A percentile compares a stretch with the other conserved stretches of the same genome.
These are phyloP conservation scores for Mus spretus DNA, from an alignment of 2,797 vertebrate species.

Conservation along the genomic window DNA sequence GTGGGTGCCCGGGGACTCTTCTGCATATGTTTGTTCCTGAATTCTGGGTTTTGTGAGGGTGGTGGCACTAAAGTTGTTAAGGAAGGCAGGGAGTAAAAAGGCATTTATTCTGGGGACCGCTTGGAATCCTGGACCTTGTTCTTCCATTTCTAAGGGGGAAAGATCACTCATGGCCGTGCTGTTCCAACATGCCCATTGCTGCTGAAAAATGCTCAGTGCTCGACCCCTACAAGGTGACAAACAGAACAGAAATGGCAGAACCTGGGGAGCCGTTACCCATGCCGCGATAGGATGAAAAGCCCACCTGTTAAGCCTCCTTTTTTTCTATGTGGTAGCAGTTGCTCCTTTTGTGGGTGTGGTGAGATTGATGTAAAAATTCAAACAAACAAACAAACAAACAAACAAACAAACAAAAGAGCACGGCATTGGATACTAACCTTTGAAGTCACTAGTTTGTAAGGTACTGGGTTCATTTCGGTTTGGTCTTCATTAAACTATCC, in stretches of 20 bases:
- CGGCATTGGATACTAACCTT: background rate
- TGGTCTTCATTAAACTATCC: conserved; percentile 22
- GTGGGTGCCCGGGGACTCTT: conserved; percentile 60
- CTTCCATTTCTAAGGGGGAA: background rate
- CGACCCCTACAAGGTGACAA: background rate
- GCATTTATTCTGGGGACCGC: background rate
- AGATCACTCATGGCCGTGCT: background rate
- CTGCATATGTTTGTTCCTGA: conserved; percentile 56
- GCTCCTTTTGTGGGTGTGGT: conserved; percentile 44
- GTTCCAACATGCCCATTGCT: background rate
- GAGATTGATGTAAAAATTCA: conserved; percentile 48
- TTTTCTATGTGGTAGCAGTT: background rate
- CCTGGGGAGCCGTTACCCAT: background rate
- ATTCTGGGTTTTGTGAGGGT: conserved; percentile 22
- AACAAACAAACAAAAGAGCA: conserved; percentile 21
- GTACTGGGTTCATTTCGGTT: conserved; percentile 33
- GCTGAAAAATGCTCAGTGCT: conserved; percentile 16
- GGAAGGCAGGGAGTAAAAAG: conserved; percentile 41
- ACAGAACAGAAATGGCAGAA: background rate
- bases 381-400: background rate
- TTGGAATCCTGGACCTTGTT: conserved; percentile 30
- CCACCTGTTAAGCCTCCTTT: conserved; percentile 57
- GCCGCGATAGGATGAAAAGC: conserved; percentile 15
- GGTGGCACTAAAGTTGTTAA: conserved; percentile 1
- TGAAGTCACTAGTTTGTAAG: conserved; percentile 58